Conservation (phyloP, 2,888 invertebrate species). For the Lasioglossum calceatum region DNA sequence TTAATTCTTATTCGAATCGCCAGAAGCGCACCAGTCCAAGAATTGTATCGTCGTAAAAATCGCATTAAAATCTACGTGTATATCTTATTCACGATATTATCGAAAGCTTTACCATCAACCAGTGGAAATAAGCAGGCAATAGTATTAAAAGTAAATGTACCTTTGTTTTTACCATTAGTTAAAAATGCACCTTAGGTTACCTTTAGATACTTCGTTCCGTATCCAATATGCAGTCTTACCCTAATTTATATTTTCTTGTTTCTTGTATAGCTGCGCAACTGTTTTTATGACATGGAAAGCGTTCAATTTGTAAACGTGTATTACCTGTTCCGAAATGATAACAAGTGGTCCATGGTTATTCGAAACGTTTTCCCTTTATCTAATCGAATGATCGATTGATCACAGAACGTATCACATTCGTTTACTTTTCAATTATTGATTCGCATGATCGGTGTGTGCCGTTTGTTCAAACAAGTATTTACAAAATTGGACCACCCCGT, state of each 20-base stretch:
- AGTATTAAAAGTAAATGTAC: slow-evolving; percentile 69
- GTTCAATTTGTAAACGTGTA: slow-evolving; percentile 37
- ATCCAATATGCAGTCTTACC: slow-evolving; percentile 79
- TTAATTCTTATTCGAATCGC: slow-evolving; percentile 66
- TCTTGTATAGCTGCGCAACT: slow-evolving; percentile 53
- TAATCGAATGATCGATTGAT: slow-evolving; percentile 47
- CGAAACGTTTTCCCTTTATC: slow-evolving; percentile 26
- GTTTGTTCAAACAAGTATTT: slow-evolving; percentile 43
- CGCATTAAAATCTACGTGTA: slow-evolving; percentile 66
- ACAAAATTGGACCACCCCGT: slow-evolving; percentile 49
- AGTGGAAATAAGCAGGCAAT: slow-evolving; percentile 77
- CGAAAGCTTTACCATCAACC: slow-evolving; percentile 73
- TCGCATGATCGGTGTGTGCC: slow-evolving; percentile 6
- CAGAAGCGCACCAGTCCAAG: slow-evolving; percentile 77
- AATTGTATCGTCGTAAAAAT: slow-evolving; percentile 64
- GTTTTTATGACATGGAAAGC: slow-evolving; percentile 32
- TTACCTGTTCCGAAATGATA: slow-evolving; percentile 30
- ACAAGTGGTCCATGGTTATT: slow-evolving; percentile 38
- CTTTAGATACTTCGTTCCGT: slow-evolving; percentile 73
- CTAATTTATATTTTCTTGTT: slow-evolving; percentile 64
- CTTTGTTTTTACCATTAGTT: slow-evolving; percentile 64
- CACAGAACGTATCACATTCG: slow-evolving; percentile 51
- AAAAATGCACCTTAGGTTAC: slow-evolving; percentile 80
- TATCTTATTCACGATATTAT: slow-evolving; percentile 67
- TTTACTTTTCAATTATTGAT: slow-evolving; percentile 27